phyloP scores from a whole-genome alignment of 2,888 invertebrate species.

The Callinectes sapidus region DNA sequence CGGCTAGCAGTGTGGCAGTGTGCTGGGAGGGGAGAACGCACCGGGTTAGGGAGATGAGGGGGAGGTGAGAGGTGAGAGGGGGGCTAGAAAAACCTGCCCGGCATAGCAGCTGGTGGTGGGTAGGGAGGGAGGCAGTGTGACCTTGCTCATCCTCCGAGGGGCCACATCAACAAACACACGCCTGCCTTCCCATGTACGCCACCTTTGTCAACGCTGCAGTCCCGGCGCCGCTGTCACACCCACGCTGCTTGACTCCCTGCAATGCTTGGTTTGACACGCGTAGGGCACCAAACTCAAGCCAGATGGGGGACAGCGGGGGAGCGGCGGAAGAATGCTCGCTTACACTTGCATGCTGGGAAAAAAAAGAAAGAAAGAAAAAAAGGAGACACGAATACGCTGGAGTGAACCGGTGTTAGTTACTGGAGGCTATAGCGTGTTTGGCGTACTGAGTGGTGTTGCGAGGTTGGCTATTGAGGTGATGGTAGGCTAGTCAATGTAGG shows the following conservation, averaged over 20 bases:
- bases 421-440: not conserved
- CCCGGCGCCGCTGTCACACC: not conserved
- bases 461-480: not conserved
- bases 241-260: constrained; percentile 7
- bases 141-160: constrained; percentile 19
- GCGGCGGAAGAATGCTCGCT: too few species aligned
- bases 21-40: not conserved
- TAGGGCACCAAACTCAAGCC: too few species aligned
- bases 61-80: not conserved
- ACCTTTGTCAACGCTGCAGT: not conserved
- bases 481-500: not conserved
- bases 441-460: not conserved
- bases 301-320: too few species aligned
- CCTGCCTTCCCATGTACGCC: not conserved
- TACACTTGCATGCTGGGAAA: not conserved
- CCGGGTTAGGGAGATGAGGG: not conserved
- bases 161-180: not conserved
- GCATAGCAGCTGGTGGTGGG: constrained; percentile 17
- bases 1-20: too few species aligned
- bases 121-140: not conserved
- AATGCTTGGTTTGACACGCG: not conserved
- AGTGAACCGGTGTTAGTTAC: too few species aligned
- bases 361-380: not conserved
- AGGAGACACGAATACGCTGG: too few species aligned
- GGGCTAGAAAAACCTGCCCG: not conserved